Evolutionary conservation across 2,113 vertebrate genomes (phyloP).

Genomic region (Cyprichromis sp.): DNA sequence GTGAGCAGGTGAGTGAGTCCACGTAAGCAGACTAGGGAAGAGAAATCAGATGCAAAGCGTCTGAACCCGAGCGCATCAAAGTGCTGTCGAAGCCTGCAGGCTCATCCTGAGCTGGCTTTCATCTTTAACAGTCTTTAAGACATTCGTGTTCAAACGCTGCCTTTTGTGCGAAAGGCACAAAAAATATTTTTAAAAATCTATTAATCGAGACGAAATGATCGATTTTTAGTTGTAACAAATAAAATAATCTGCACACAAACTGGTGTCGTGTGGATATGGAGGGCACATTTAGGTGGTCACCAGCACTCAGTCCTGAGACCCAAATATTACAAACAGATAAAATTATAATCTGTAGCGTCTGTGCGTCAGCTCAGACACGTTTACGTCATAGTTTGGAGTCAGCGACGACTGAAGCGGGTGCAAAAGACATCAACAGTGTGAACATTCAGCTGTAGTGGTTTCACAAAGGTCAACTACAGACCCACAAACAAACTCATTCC

Average conservation of each 20-base stretch:
- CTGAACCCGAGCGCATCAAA: neutral
- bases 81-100: fast-evolving
- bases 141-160: neutral
- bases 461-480: neutral
- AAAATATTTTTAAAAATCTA: fast-evolving
- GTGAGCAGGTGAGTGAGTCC: neutral
- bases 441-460: neutral
- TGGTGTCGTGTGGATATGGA: neutral
- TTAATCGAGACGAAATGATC: neutral
- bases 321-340: neutral
- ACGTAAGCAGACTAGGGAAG: neutral
- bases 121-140: neutral
- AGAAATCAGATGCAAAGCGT: neutral
- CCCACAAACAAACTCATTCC: neutral
- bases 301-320: neutral
- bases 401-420: fast-evolving
- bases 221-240: fast-evolving
- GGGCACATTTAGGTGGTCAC: neutral
- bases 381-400: neutral
- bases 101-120: fast-evolving
- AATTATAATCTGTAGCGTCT: neutral
- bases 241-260: neutral
- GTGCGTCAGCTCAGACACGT: neutral
- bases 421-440: neutral
- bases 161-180: fast-evolving